Conservation (phyloP, 53 echinoderm and acorn worm genomes). For the Crossaster papposus region DNA sequence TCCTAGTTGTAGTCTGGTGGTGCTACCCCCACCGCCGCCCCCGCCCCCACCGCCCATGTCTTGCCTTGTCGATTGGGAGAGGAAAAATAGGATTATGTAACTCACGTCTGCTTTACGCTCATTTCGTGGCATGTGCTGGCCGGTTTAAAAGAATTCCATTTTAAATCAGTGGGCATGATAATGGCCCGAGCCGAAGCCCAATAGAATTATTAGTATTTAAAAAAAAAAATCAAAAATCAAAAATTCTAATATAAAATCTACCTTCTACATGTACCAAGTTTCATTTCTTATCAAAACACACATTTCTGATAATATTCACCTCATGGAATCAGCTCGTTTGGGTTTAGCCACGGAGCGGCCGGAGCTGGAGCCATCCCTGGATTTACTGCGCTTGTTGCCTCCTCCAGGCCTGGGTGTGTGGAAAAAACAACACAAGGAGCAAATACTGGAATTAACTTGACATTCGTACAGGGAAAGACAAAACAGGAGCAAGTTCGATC, state of each 20-base stretch:
- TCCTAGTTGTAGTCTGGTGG: slow-evolving; percentile 97
- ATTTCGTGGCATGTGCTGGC: too few relatives aligned
- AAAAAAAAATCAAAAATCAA: too few relatives aligned
- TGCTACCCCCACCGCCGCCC: slow-evolving; percentile 89
- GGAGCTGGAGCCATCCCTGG: slow-evolving; percentile 97
- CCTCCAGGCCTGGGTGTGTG: slow-evolving; percentile 38
- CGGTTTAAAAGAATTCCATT: too few relatives aligned
- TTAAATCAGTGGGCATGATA: too few relatives aligned
- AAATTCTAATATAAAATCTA: too few relatives aligned
- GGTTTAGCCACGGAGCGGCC: slow-evolving; percentile 93
- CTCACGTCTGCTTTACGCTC: too few relatives aligned
- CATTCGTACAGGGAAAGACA: neutral
- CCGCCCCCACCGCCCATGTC: slow-evolving; percentile 87
- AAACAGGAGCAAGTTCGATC: too few relatives aligned
- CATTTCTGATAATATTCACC: slow-evolving; percentile 57
- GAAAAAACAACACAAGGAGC: neutral
- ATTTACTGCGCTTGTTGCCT: slow-evolving; percentile 84
- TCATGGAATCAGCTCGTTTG: slow-evolving; percentile 96
- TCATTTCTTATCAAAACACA: too few relatives aligned
- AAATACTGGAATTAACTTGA: neutral
- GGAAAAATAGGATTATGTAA: neutral
- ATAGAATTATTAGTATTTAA: too few relatives aligned
- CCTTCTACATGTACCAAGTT: too few relatives aligned
- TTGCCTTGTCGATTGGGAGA: slow-evolving; percentile 66
- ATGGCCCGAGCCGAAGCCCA: too few relatives aligned